phyloP scores from a whole-genome alignment of 2,888 invertebrate species.

The Diadegma fenestrale region DNA sequence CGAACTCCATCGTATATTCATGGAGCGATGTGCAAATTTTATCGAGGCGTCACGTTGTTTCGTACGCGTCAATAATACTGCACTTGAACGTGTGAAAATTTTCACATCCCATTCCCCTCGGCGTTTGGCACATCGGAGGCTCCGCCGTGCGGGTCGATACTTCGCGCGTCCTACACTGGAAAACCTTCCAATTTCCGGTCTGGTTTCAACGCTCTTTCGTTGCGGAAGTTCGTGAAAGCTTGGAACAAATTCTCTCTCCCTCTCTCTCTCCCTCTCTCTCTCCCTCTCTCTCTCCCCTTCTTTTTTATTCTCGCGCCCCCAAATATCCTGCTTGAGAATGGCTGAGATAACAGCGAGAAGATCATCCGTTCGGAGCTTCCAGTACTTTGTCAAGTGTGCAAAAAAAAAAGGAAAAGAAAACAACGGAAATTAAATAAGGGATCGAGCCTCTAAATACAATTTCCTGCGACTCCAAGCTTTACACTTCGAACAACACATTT shows the following conservation, averaged over 20 bases:
- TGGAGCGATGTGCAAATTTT: constrained; percentile 21
- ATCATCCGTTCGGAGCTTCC: constrained; percentile 9
- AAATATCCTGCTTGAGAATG: constrained; percentile 36
- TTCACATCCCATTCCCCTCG: constrained; percentile 7
- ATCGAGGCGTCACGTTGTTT: constrained; percentile 46
- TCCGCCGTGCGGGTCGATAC: constrained; percentile 27
- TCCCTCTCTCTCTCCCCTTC: constrained; percentile 1
- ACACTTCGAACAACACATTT: not conserved
- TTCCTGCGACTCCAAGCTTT: not conserved
- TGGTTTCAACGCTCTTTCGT: constrained; percentile 50
- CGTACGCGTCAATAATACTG: constrained; percentile 49
- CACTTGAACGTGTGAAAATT: constrained; percentile 25
- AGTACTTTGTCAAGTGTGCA: constrained; percentile 8
- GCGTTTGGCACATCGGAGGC: not conserved
- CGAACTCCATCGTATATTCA: not conserved
- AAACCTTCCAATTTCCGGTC: constrained; percentile 66
- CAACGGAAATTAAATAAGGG: constrained; percentile 21
- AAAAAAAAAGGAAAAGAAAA: constrained; percentile 15
- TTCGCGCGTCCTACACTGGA: constrained; percentile 53
- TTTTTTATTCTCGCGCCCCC: not conserved
- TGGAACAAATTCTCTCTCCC: constrained; percentile 18
- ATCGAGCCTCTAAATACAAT: constrained; percentile 9
- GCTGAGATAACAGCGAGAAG: not conserved
- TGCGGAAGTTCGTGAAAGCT: constrained; percentile 34
- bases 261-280: too few species aligned